Percentiles rank a stretch among this genome's conserved stretches.
phyloP scores from a whole-genome alignment of 1,140 invertebrate species.

The Eciton burchellii region DNA sequence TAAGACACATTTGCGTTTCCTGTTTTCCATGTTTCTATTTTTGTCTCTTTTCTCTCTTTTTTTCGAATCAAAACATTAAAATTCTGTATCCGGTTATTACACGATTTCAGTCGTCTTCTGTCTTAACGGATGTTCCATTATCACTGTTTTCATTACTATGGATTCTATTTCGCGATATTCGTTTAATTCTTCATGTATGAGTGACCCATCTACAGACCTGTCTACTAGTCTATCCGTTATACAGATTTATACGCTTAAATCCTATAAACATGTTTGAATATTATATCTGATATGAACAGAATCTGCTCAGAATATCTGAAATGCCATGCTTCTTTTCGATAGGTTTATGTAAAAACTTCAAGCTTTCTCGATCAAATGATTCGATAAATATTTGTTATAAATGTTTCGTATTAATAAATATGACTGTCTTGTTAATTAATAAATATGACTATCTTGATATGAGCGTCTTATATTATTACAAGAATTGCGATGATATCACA shows the following conservation, averaged over 20 bases:
- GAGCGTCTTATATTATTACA: background rate
- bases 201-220: no score
- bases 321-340: background rate
- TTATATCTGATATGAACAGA: no score
- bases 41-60: no score
- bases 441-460: background rate
- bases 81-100: background rate
- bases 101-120: background rate
- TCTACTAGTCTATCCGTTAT: no score
- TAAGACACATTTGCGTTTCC: no score
- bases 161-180: background rate
- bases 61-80: no score
- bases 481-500: background rate
- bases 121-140: background rate
- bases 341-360: background rate
- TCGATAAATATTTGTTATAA: background rate
- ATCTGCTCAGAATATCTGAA: background rate
- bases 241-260: background rate
- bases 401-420: background rate
- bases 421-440: background rate
- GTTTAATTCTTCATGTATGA: conserved; percentile 9
- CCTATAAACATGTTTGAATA: background rate
- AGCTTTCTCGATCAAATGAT: background rate
- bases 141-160: background rate
- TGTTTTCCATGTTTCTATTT: no score